Evolutionary conservation across 2,797 vertebrate genomes (phyloP).

Genomic region (Sebastes cheni): DNA sequence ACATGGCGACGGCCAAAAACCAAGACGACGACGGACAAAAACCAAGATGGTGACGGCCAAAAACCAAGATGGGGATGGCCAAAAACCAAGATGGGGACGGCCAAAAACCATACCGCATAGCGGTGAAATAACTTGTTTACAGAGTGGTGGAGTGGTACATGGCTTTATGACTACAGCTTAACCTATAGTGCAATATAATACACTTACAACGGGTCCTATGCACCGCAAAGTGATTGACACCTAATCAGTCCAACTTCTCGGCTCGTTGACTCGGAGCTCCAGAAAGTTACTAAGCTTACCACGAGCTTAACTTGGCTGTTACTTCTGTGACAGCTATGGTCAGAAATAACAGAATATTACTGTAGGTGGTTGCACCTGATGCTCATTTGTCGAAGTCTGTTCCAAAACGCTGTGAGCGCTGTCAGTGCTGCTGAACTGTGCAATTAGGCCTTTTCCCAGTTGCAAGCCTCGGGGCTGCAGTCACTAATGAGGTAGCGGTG

Average conservation of each 20-base stretch:
- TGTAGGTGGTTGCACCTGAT: constrained; percentile 61
- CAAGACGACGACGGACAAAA: no score
- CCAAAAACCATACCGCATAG: no score
- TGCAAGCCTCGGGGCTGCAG: constrained; percentile 61
- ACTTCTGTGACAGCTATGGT: constrained; percentile 20
- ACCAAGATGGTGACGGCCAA: rapidly evolving
- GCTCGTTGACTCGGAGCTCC: neutral
- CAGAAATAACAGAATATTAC: constrained; percentile 30
- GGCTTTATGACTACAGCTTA: neutral
- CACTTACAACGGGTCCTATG: neutral
- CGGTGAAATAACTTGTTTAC: no score
- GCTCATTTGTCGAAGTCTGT: constrained; percentile 57
- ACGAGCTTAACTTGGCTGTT: constrained; percentile 4
- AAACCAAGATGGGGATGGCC: rapidly evolving
- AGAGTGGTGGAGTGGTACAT: no score
- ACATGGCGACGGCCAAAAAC: rapidly evolving
- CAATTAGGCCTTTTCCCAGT: constrained; percentile 67
- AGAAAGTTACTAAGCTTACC: constrained; percentile 5
- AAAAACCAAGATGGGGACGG: rapidly evolving
- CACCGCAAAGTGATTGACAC: neutral
- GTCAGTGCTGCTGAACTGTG: constrained; percentile 71
- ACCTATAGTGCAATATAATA: neutral
- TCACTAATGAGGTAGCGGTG: constrained; percentile 69
- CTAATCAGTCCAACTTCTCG: neutral
- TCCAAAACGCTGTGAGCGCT: constrained; percentile 61